Evolutionary conservation across 2,797 vertebrate species (phyloP).

Genomic region (Micromesistius poutassou): DNA sequence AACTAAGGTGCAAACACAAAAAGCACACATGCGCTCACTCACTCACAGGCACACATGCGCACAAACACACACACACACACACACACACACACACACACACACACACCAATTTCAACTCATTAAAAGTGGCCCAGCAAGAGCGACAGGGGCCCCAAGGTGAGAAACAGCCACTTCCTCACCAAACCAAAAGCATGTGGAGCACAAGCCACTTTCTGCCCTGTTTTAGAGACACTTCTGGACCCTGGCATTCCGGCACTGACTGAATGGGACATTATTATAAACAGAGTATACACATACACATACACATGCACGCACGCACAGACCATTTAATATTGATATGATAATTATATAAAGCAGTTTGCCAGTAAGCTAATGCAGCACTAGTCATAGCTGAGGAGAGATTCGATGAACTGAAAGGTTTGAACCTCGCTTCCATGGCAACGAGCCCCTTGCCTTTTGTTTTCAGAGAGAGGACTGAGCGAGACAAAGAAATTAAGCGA

Average conservation of each 20-base stretch:
- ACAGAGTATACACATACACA: not conserved
- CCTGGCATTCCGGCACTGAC: not conserved
- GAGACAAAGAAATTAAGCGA: conserved; percentile 7
- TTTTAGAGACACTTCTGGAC: conserved; percentile 7
- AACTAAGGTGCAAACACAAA: conserved; percentile 1
- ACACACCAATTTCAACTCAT: conserved; percentile 43
- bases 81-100: conserved; percentile 25
- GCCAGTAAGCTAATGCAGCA: not conserved
- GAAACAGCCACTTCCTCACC: conserved; percentile 40
- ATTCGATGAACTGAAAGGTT: not conserved
- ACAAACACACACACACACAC: conserved; percentile 3
- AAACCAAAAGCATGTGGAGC: conserved; percentile 29
- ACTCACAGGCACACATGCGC: conserved; percentile 2
- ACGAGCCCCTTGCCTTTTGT: conserved; percentile 14
- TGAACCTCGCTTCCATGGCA: conserved; percentile 34
- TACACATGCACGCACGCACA: not conserved
- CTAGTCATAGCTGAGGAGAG: not conserved
- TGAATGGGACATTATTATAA: not conserved
- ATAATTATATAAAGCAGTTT: not conserved
- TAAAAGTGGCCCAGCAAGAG: conserved; percentile 40
- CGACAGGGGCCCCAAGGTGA: conserved; percentile 39
- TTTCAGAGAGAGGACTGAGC: conserved; percentile 17
- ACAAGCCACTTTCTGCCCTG: conserved; percentile 2
- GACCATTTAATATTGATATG: not conserved
- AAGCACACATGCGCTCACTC: not conserved